Evolutionary conservation across 2,888 invertebrate genomes (phyloP).

Genomic region (Amblyjoppa proteus): DNA sequence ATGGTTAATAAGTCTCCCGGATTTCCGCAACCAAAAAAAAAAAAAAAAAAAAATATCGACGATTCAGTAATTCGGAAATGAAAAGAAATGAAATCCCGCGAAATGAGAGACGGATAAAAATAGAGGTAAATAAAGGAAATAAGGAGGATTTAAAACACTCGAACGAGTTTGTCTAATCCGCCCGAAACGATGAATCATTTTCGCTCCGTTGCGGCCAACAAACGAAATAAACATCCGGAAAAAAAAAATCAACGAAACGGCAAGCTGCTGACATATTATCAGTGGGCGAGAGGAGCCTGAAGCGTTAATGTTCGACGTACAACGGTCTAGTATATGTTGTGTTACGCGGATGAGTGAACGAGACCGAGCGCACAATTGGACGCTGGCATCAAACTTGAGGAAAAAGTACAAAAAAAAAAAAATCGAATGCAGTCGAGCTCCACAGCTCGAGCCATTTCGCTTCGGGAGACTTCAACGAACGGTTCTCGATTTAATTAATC

Average conservation of each 20-base stretch:
- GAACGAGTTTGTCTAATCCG: constrained; percentile 46
- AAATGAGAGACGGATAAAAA: not conserved
- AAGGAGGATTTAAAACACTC: constrained; percentile 1
- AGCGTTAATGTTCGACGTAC: not conserved
- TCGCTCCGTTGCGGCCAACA: constrained; percentile 30
- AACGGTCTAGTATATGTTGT: not conserved
- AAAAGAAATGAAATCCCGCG: not conserved
- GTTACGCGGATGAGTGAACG: constrained; percentile 27
- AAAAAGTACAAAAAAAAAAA: not conserved
- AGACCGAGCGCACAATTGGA: constrained; percentile 24
- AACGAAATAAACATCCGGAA: constrained; percentile 26
- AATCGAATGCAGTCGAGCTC: not conserved
- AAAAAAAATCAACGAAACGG: constrained; percentile 9
- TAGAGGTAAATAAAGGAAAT: not conserved
- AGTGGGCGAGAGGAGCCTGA: not conserved
- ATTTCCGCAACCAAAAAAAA: no score
- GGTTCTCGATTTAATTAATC: constrained; percentile 19
- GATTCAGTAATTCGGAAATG: not conserved
- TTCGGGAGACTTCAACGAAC: constrained; percentile 21
- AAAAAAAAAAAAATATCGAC: not conserved
- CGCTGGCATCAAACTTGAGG: constrained; percentile 1
- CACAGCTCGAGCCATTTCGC: not conserved
- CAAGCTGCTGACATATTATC: not conserved
- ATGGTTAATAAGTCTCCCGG: no score
- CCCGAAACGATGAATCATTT: constrained; percentile 41